Percentiles rank a stretch among this genome's conserved stretches.
These are phyloP conservation scores for Diploptera punctata DNA, from an alignment of 2,888 invertebrate genomes.

Conservation along the genomic window DNA sequence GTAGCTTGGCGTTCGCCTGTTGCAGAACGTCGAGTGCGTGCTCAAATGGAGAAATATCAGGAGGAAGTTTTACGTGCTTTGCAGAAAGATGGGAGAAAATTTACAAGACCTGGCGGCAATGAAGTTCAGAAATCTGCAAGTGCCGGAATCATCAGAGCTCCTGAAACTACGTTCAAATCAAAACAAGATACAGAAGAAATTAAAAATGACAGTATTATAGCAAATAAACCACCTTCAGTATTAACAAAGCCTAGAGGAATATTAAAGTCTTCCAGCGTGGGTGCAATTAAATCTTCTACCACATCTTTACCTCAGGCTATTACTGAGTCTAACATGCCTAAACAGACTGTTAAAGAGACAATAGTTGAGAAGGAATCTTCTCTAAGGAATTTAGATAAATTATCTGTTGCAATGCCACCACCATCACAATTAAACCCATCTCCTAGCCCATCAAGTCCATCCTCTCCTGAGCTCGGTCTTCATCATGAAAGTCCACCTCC, in stretches of 20 bases:
- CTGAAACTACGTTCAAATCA: slow-evolving; percentile 51
- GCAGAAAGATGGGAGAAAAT: slow-evolving; percentile 45
- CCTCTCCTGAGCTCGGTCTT: background rate
- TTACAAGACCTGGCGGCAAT: slow-evolving; percentile 45
- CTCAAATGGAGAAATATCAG: slow-evolving; percentile 59
- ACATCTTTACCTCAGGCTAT: slow-evolving; percentile 49
- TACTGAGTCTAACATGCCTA: background rate
- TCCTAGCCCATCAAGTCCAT: slow-evolving; percentile 1
- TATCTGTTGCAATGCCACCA: background rate
- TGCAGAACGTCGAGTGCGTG: slow-evolving; percentile 64
- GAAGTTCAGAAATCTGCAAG: slow-evolving; percentile 73
- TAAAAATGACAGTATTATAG: slow-evolving; percentile 25
- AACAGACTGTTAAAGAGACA: background rate
- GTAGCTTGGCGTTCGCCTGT: slow-evolving; percentile 69
- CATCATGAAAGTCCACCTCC: slow-evolving; percentile 31
- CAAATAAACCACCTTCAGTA: slow-evolving; percentile 31
- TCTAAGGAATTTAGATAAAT: too few species aligned
- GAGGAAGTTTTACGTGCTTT: slow-evolving; percentile 55
- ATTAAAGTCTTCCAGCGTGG: slow-evolving; percentile 54
- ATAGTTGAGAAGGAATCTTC: background rate
- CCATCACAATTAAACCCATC: background rate
- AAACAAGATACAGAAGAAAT: background rate
- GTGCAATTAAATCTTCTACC: slow-evolving; percentile 50
- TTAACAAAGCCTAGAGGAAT: slow-evolving; percentile 45
- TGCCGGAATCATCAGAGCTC: slow-evolving; percentile 57